These are phyloP conservation scores for Pelobates fuscus DNA, from an alignment of 2,113 vertebrate species.

Conservation along the genomic window DNA sequence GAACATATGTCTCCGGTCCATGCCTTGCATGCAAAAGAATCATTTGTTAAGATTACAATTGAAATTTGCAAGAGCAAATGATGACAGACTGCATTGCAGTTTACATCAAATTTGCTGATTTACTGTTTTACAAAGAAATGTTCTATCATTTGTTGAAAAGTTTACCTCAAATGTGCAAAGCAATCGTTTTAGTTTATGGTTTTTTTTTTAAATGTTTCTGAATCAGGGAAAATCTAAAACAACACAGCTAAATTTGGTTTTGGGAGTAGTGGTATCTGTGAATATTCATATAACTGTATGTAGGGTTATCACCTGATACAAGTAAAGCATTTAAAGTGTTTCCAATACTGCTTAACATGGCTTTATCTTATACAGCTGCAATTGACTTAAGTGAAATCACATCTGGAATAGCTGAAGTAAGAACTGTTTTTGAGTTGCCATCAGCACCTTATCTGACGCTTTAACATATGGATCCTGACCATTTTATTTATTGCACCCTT, in stretches of 20 bases:
- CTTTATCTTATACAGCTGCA: not conserved
- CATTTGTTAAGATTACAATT: slow-evolving; percentile 30
- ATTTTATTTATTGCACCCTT: not conserved
- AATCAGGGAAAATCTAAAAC: not conserved
- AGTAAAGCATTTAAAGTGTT: not conserved
- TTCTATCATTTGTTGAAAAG: slow-evolving; percentile 10
- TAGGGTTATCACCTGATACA: not conserved
- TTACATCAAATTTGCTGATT: slow-evolving; percentile 27
- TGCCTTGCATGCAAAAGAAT: slow-evolving; percentile 33
- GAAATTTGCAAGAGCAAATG: slow-evolving; percentile 23
- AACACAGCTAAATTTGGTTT: not conserved
- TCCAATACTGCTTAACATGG: not conserved
- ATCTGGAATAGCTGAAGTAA: not conserved
- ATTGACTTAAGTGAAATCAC: not conserved
- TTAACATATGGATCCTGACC: not conserved
- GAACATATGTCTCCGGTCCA: slow-evolving; percentile 22
- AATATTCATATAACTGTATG: not conserved
- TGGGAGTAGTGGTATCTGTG: not conserved
- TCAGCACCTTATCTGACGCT: not conserved
- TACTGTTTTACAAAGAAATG: slow-evolving; percentile 13
- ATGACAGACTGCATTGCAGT: slow-evolving; percentile 21
- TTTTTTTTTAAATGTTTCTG: not conserved
- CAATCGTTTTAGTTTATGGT: slow-evolving; percentile 1
- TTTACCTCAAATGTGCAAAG: slow-evolving; percentile 11
- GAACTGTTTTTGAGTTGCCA: not conserved